Evolutionary conservation across 2,797 vertebrate species (phyloP).

Genomic region (Poeciliopsis paucimaculata): DNA sequence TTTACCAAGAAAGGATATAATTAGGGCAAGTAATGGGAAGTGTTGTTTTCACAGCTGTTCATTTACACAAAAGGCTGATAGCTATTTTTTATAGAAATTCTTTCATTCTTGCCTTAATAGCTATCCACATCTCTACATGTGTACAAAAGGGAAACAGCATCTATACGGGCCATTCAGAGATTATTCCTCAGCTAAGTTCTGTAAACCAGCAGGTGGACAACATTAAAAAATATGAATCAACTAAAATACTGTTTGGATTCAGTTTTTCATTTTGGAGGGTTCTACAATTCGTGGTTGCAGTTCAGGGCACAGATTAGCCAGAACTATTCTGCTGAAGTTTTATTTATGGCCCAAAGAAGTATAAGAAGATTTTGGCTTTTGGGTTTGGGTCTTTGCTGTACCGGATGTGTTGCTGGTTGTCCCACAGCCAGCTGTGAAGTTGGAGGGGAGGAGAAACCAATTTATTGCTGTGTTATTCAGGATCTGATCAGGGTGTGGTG

Average conservation of each 20-base stretch:
- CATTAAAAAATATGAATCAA: neutral
- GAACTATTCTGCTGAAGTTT: neutral
- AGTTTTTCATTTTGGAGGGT: neutral
- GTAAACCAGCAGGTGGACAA: neutral
- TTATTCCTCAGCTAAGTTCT: neutral
- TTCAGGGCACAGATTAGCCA: neutral
- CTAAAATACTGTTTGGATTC: neutral
- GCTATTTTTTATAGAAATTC: slow-evolving; percentile 62
- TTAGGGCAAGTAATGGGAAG: slow-evolving; percentile 80
- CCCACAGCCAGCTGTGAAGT: neutral
- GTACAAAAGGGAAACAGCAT: neutral
- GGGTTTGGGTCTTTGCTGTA: neutral
- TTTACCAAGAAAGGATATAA: slow-evolving; percentile 80
- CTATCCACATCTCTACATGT: neutral
- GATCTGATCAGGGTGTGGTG: neutral
- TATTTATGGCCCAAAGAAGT: neutral
- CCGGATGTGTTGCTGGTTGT: neutral
- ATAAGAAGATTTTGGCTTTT: neutral
- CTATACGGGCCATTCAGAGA: neutral
- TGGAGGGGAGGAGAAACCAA: neutral
- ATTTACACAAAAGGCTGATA: slow-evolving; percentile 75
- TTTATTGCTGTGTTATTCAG: neutral
- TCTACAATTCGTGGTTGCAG: neutral
- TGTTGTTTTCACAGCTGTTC: slow-evolving; percentile 83
- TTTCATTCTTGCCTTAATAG: neutral